phyloP scores from a whole-genome alignment of 92 coral and sea anemone species.

The Bergia sp. region DNA sequence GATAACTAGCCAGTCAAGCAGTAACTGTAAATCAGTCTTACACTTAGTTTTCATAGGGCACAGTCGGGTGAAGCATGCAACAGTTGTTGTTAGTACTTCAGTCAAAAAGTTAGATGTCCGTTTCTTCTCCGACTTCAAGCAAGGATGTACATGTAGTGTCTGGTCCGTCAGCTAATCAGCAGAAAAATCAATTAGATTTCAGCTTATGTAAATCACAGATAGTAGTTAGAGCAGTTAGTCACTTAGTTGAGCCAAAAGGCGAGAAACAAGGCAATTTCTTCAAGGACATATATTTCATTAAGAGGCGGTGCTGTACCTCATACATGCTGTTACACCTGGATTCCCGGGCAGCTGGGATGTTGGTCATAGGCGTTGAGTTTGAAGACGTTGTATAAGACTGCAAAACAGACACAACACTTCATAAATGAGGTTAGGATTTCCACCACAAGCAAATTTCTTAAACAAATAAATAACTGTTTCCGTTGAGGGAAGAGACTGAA shows the following conservation, averaged over 20 bases:
- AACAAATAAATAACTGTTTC: neutral
- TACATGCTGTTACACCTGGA: slow-evolving; percentile 61
- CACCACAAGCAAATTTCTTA: neutral
- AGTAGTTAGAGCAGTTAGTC: neutral
- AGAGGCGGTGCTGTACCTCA: slow-evolving; percentile 51
- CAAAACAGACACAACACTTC: neutral
- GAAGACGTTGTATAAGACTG: neutral
- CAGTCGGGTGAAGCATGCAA: slow-evolving; percentile 10
- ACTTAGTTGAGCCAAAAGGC: neutral
- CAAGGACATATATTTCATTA: neutral
- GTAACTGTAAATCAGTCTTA: slow-evolving; percentile 5
- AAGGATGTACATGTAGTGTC: neutral
- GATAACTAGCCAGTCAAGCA: neutral
- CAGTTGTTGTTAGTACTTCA: neutral
- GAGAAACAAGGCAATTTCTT: neutral
- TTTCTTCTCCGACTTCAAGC: neutral
- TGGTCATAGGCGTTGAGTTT: neutral
- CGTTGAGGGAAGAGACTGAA: neutral
- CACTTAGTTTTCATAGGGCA: neutral
- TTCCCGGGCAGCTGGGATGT: slow-evolving; percentile 32
- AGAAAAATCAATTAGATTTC: slow-evolving; percentile 11
- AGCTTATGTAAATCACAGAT: neutral
- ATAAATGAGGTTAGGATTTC: neutral
- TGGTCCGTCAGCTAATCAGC: slow-evolving; percentile 21
- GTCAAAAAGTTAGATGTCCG: neutral